A percentile compares a stretch with the other conserved stretches of the same genome.
phyloP scores from a whole-genome alignment of 2,797 vertebrate species.

The Falco concolor region DNA sequence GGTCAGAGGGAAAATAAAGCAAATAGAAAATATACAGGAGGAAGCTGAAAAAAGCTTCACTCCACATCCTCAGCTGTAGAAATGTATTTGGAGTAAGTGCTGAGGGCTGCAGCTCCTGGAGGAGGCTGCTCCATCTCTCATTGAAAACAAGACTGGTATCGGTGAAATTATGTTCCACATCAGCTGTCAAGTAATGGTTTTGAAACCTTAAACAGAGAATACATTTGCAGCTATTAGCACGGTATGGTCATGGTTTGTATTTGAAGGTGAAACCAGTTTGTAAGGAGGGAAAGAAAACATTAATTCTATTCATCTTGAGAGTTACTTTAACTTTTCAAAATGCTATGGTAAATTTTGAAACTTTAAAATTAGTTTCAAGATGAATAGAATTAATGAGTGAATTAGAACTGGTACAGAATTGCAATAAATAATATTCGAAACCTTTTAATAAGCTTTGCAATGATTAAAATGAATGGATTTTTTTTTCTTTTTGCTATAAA shows the following conservation, averaged over 20 bases:
- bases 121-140: not conserved
- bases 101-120: not conserved
- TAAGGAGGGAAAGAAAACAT: slow-evolving; percentile 46
- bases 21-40: not conserved
- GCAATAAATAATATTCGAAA: slow-evolving; percentile 64
- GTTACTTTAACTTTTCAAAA: slow-evolving; percentile 61
- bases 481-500: slow-evolving; percentile 55
- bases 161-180: slow-evolving; percentile 29
- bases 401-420: slow-evolving; percentile 61
- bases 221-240: slow-evolving; percentile 59
- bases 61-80: not conserved
- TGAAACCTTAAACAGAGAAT: slow-evolving; percentile 42
- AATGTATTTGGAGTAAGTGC: not conserved
- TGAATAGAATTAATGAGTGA: slow-evolving; percentile 66
- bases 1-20: not conserved
- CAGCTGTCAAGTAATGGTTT: slow-evolving; percentile 21
- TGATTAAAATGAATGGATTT: slow-evolving; percentile 61
- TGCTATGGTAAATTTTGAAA: slow-evolving; percentile 56
- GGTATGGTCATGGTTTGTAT: slow-evolving; percentile 46
- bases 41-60: not conserved
- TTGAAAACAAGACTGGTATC: not conserved
- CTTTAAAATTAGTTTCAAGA: slow-evolving; percentile 63
- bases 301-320: slow-evolving; percentile 62
- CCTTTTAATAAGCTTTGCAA: slow-evolving; percentile 66
- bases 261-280: slow-evolving; percentile 64